Evolutionary conservation across 2,113 vertebrate species (phyloP).

Genomic region (Cettia cetti): DNA sequence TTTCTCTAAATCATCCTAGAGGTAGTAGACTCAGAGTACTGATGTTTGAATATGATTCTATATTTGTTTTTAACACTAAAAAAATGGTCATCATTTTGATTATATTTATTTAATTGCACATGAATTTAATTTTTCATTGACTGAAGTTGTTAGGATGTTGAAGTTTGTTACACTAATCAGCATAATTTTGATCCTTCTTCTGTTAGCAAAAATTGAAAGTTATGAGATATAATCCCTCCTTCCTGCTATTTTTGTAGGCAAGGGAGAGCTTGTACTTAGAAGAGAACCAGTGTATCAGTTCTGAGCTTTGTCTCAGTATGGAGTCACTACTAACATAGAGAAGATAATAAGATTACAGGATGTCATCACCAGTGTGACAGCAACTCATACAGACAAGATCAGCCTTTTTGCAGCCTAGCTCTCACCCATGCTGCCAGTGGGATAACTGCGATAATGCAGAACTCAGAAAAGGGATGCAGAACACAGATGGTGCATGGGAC

Average conservation of each 20-base stretch:
- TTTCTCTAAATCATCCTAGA: not conserved
- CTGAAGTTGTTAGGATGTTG: not conserved
- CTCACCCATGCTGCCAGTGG: not conserved
- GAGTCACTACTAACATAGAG: not conserved
- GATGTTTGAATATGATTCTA: not conserved
- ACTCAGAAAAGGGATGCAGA: not conserved
- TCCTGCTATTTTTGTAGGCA: not conserved
- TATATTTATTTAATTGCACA: not conserved
- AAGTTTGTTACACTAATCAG: not conserved
- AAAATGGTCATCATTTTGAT: not conserved
- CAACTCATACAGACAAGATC: not conserved
- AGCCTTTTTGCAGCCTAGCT: not conserved
- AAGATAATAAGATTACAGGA: constrained; percentile 10
- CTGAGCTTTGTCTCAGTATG: not conserved
- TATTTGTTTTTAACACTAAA: not conserved
- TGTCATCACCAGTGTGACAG: constrained; percentile 6
- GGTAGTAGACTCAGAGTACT: not conserved
- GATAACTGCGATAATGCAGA: not conserved
- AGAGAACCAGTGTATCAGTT: not conserved
- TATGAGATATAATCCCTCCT: not conserved
- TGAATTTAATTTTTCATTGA: not conserved
- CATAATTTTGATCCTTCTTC: not conserved
- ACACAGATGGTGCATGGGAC: not conserved
- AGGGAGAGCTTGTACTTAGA: not conserved
- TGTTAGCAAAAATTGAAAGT: not conserved